Conservation (phyloP, 2,797 vertebrate species). For the Loris lydekkerianus region DNA sequence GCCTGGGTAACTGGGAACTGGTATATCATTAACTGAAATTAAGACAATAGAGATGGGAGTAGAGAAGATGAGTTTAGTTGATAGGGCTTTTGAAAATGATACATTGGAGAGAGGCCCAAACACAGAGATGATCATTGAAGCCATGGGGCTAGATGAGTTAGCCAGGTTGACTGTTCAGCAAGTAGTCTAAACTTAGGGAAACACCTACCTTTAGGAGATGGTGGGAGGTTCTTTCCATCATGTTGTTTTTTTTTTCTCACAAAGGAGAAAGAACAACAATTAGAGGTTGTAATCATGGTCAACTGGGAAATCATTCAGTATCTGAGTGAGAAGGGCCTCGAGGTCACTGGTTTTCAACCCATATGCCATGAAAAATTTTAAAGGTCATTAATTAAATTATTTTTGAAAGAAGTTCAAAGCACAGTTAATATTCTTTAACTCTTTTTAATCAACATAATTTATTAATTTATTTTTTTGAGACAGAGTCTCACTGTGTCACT, state of each 20-base stretch:
- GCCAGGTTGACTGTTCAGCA: neutral
- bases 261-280: constrained; percentile 16
- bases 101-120: neutral
- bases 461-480: no score
- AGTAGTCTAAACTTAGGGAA: neutral
- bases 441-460: no score
- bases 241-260: neutral
- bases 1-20: constrained; percentile 17
- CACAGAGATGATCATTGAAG: constrained; percentile 32
- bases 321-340: neutral
- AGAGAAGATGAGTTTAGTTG: neutral
- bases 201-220: neutral
- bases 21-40: neutral
- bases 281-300: neutral
- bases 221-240: neutral
- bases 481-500: no score
- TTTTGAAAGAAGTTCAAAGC: no score
- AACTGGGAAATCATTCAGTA: neutral
- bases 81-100: constrained; percentile 56
- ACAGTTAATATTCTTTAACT: no score
- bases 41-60: neutral
- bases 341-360: neutral
- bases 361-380: no score
- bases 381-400: no score
- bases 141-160: neutral